phyloP scores from a whole-genome alignment of 2,888 invertebrate species.

The Leucophenga montana region DNA sequence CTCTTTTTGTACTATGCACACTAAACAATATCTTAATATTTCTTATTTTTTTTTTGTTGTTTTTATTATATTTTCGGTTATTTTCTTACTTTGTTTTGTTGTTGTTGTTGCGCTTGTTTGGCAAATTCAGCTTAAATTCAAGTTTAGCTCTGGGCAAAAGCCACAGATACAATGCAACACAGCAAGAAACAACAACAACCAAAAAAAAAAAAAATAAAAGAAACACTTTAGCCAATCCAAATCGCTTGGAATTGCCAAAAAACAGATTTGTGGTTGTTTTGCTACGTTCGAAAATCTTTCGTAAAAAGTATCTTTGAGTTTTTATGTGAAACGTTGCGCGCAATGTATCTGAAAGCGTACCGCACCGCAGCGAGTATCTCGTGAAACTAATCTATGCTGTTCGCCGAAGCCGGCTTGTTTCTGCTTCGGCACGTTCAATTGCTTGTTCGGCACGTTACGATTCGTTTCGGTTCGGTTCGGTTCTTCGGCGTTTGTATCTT shows the following conservation, averaged over 20 bases:
- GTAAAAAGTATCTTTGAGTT: conserved; percentile 27
- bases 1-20: conserved; percentile 33
- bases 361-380: conserved; percentile 49
- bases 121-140: conserved; percentile 66
- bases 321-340: neutral
- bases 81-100: conserved; percentile 27
- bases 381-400: conserved; percentile 45
- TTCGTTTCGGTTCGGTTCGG: conserved; percentile 5
- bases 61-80: conserved; percentile 30
- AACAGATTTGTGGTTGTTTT: conserved; percentile 41
- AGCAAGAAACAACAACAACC: conserved; percentile 46
- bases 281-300: conserved; percentile 23
- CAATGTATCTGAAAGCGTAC: conserved; percentile 32
- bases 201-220: conserved; percentile 28
- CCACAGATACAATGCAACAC: conserved; percentile 43
- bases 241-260: conserved; percentile 30
- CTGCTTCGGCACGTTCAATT: conserved; percentile 25
- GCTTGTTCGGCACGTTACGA: conserved; percentile 14
- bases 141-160: conserved; percentile 57
- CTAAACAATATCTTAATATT: conserved; percentile 46
- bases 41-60: conserved; percentile 25
- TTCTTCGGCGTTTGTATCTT: too few relatives aligned
- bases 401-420: neutral
- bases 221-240: conserved; percentile 1
- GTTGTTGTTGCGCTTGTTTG: conserved; percentile 41